Evolutionary conservation across 2,888 invertebrate species (phyloP).

Genomic region (Caenorhabditis doughertyi): DNA sequence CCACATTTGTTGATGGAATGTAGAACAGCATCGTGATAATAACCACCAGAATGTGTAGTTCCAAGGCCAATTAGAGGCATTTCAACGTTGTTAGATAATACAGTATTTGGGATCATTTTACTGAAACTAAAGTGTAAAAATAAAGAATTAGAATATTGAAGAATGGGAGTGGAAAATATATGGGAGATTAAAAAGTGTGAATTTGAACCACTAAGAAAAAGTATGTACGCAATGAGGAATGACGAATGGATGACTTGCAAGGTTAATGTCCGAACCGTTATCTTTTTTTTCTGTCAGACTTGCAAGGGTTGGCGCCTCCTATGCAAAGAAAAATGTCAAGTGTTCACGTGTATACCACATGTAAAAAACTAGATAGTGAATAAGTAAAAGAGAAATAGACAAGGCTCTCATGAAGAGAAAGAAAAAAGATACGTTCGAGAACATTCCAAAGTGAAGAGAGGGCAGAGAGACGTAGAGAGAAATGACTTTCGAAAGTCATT

Average conservation of each 20-base stretch:
- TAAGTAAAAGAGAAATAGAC: conserved; percentile 16
- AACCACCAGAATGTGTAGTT: conserved; percentile 84
- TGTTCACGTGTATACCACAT: conserved; percentile 54
- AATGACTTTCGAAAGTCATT: conserved; percentile 59
- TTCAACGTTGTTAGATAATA: conserved; percentile 63
- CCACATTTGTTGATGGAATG: conserved; percentile 83
- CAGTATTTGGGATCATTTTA: conserved; percentile 52
- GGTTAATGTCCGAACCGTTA: conserved; percentile 56
- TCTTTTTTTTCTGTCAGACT: conserved; percentile 43
- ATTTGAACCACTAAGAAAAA: conserved; percentile 12
- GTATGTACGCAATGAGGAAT: conserved; percentile 13
- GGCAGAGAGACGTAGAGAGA: conserved; percentile 42
- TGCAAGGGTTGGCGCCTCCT: conserved; percentile 42
- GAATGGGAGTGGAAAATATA: not conserved
- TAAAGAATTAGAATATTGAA: not conserved
- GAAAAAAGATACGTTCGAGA: conserved; percentile 36
- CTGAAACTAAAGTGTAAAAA: conserved; percentile 3
- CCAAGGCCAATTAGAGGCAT: conserved; percentile 77
- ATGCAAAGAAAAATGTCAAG: conserved; percentile 46
- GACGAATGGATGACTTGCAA: conserved; percentile 43
- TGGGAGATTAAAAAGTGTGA: conserved; percentile 12
- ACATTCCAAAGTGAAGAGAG: conserved; percentile 23
- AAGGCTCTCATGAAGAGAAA: conserved; percentile 5
- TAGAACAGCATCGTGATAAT: conserved; percentile 83
- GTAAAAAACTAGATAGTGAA: not conserved